Conservation (phyloP, 2,888 invertebrate species). For the Rhogogaster chlorosoma region DNA sequence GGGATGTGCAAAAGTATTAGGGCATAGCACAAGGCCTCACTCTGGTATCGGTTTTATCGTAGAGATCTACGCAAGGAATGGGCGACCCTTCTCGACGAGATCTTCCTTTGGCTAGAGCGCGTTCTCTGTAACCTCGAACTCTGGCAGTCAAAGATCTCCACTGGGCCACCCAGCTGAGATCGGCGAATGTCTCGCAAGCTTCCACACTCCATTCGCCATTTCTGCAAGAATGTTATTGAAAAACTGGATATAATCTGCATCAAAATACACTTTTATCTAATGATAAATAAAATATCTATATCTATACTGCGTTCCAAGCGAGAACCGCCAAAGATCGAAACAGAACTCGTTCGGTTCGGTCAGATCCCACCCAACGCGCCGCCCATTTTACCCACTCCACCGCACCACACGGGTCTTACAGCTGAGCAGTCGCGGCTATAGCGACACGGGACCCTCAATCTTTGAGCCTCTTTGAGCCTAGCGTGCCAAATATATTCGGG, state of each 20-base stretch:
- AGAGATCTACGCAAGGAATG: constrained; percentile 88
- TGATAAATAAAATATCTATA: neutral
- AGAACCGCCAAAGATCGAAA: no score
- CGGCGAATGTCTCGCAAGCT: constrained; percentile 66
- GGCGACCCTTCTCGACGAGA: constrained; percentile 84
- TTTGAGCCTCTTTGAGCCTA: no score
- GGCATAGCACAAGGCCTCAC: constrained; percentile 58
- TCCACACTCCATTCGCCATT: constrained; percentile 70
- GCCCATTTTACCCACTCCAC: no score
- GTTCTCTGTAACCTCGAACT: constrained; percentile 86
- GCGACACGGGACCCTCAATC: no score
- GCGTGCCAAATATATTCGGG: no score
- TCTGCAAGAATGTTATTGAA: constrained; percentile 61
- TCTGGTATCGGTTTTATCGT: constrained; percentile 84
- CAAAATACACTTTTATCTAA: neutral
- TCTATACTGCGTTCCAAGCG: no score
- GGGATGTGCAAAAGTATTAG: neutral
- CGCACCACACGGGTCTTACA: no score
- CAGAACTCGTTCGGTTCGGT: no score
- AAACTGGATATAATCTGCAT: constrained; percentile 38
- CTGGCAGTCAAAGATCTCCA: constrained; percentile 91
- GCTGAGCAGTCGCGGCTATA: no score
- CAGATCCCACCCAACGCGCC: no score
- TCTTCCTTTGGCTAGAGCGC: constrained; percentile 68
- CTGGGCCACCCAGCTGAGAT: constrained; percentile 81